Base-by-base conservation (phyloP, 2,888 invertebrate genomes). In the Macrosoma leucophasiata region DNA sequence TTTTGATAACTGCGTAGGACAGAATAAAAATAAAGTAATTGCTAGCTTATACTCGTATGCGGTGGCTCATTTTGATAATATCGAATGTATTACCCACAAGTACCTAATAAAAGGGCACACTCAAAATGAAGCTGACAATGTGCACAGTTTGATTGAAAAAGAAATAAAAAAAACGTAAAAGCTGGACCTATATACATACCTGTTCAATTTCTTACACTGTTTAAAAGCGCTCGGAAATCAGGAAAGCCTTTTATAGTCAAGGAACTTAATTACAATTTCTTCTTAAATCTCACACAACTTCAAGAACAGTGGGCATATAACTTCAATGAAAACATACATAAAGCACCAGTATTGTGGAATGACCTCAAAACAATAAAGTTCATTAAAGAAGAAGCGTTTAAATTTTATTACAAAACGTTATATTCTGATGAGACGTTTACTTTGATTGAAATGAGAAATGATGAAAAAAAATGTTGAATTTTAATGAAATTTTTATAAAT, bases 221-320 rank as follows among this genome's bases (percentile, higher is more conserved):
- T 55, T 26, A 39, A 44, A 26, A 42, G 30, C 5, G 45, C 47
- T 1, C 43, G 37, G 6, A 54, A 54, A 35, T 43, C 23, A 36
- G 47, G 44, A n/a, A 43, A 32, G 3, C 46, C 48, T 5, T 46
- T 41, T 13, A 39, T 17, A 9, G 46, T 49, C 3, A 24, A 28
- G 25, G 48, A 50, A 34, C 14, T 45, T 29, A 32, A 7, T 1
- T 41, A 39, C 34, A 33, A 37, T 20, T 36, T 41, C 31, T 51
- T 50, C 32, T 29, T 22, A 8, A 41, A 51, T 30, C 27, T 55
- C 20, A 51, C 54, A 33, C 23, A 21, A 9, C 35, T 48, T 21
- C 29, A 36, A 30, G 30, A 39, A 27, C 4, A 34, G 13, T 36
- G 38, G 38, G 41, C 25, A 2, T 32, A 34, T 8, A 36, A 42